phyloP scores from a whole-genome alignment of 2,888 invertebrate species.

The Drosophila cracens region DNA sequence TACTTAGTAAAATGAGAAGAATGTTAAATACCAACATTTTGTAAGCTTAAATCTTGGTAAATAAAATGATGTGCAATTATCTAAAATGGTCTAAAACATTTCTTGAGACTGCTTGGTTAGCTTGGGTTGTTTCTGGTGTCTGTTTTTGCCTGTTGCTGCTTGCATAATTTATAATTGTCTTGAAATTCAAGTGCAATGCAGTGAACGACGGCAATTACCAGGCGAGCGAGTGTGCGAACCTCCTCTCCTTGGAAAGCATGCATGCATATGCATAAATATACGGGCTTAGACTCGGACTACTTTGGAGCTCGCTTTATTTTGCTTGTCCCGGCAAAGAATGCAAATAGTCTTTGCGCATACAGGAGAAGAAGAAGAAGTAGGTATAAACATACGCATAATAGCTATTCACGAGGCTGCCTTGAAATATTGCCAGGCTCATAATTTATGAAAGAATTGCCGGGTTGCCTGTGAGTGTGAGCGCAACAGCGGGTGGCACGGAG shows the following conservation, averaged over 20 bases:
- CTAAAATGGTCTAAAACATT: not conserved
- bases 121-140: slow-evolving; percentile 1
- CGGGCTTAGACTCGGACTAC: slow-evolving; percentile 12
- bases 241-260: not conserved
- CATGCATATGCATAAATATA: slow-evolving; percentile 71
- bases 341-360: slow-evolving; percentile 46
- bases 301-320: not conserved
- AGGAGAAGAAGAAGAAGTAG: not conserved
- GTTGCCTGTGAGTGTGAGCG: not conserved
- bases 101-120: not conserved
- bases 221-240: not conserved
- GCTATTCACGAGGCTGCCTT: slow-evolving; percentile 70
- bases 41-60: not conserved
- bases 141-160: not conserved
- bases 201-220: slow-evolving; percentile 34
- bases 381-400: slow-evolving; percentile 50
- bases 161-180: slow-evolving; percentile 47
- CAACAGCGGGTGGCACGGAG: not conserved
- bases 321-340: slow-evolving; percentile 26
- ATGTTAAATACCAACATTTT: not conserved
- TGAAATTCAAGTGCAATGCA: slow-evolving; percentile 60
- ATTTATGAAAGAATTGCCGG: slow-evolving; percentile 72
- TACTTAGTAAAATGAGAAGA: not conserved
- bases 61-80: not conserved
- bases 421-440: slow-evolving; percentile 72